Evolutionary conservation across 2,888 invertebrate genomes (phyloP).

Genomic region (Mylabris sibirica): DNA sequence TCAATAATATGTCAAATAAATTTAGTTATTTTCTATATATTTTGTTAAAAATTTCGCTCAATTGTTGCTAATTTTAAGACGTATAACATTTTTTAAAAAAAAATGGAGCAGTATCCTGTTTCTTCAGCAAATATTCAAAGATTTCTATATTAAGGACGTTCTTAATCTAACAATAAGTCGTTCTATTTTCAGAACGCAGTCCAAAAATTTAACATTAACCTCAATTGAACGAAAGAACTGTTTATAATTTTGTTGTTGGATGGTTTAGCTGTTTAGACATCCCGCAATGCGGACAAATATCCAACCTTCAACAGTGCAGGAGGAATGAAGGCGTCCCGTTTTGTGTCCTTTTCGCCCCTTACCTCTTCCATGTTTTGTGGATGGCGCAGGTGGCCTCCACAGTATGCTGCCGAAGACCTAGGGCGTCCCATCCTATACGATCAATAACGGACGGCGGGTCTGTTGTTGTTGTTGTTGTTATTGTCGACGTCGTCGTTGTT

Average conservation of each 20-base stretch:
- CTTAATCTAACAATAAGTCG: background rate
- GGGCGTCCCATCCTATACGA: background rate
- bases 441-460: background rate
- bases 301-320: constrained; percentile 6
- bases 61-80: background rate
- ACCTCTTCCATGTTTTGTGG: constrained; percentile 28
- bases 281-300: constrained; percentile 11
- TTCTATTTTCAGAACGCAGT: background rate
- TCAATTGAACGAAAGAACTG: background rate
- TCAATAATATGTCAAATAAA: background rate
- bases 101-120: background rate
- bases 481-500: background rate
- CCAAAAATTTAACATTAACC: background rate
- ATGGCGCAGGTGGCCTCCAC: constrained; percentile 34
- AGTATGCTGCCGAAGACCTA: constrained; percentile 10
- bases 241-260: background rate
- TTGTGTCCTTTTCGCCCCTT: constrained; percentile 16
- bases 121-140: background rate
- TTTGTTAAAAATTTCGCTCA: background rate
- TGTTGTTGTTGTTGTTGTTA: background rate
- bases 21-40: background rate
- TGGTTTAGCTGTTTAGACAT: background rate
- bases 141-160: background rate
- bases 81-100: background rate
- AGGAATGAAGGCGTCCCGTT: constrained; percentile 11